These are phyloP conservation scores for Bombyx mandarina DNA, from an alignment of 1,140 invertebrate genomes.

Conservation along the genomic window DNA sequence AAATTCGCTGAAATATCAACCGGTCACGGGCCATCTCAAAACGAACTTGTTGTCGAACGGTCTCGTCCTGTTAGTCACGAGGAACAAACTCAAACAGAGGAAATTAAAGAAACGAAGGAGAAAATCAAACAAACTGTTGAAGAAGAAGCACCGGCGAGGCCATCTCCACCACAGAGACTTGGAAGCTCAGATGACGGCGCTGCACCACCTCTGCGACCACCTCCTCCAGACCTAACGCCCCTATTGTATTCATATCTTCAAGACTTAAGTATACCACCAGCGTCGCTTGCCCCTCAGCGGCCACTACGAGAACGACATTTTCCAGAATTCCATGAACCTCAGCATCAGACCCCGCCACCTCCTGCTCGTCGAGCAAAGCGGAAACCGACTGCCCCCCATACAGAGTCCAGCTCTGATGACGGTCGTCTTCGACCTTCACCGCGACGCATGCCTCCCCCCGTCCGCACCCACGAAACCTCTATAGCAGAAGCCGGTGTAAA, in stretches of 20 bases:
- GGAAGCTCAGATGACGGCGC: conserved; percentile 32
- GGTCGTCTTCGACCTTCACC: conserved; percentile 55
- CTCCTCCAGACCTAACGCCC: conserved; percentile 68
- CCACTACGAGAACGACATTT: conserved; percentile 47
- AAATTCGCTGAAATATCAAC: conserved; percentile 66
- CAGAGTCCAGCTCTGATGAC: conserved; percentile 70
- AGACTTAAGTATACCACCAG: conserved; percentile 49
- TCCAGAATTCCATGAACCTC: conserved; percentile 42
- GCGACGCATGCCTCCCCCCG: conserved; percentile 43
- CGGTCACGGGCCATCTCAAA: conserved; percentile 14
- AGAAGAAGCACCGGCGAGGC: conserved; percentile 13
- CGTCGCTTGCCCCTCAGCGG: conserved; percentile 60
- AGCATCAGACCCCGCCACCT: conserved; percentile 40
- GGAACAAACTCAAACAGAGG: conserved; percentile 63
- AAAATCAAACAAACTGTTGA: conserved; percentile 15
- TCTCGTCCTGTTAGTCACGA: conserved; percentile 47
- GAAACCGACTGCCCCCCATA: conserved; percentile 42
- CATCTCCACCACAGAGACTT: conserved; percentile 35
- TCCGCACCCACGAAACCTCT: conserved; percentile 67
- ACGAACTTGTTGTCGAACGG: conserved; percentile 12
- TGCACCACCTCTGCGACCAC: conserved; percentile 69
- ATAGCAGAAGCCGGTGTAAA: conserved; percentile 77
- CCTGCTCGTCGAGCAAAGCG: conserved; percentile 50
- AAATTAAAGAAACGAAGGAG: conserved; percentile 11
- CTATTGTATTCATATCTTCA: conserved; percentile 72